Percentiles rank a stretch among this genome's conserved stretches.
phyloP scores from a whole-genome alignment of 2,113 vertebrate genomes.

The Halcyon senegalensis region DNA sequence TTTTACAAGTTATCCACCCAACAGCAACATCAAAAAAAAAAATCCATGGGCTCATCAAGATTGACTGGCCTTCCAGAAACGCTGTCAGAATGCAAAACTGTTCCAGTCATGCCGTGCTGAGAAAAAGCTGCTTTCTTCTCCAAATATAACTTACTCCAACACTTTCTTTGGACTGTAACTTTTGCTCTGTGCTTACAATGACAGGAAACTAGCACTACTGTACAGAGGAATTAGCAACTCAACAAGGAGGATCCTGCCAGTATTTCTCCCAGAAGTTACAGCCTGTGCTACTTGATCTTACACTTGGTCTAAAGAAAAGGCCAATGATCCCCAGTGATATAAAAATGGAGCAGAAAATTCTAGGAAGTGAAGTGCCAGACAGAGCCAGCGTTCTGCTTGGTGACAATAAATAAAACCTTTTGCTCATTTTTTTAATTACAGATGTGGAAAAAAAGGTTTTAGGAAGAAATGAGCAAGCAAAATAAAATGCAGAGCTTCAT shows the following conservation, averaged over 20 bases:
- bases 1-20: neutral
- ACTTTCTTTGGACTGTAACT: neutral
- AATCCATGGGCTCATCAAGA: neutral
- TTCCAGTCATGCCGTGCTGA: neutral
- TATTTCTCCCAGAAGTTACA: neutral
- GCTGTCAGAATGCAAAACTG: neutral
- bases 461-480: neutral
- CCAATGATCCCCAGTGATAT: neutral
- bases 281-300: neutral
- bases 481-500: neutral
- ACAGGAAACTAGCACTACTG: constrained; percentile 5
- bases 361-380: neutral
- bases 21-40: neutral
- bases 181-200: neutral
- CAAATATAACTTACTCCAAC: neutral
- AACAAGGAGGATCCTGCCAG: neutral
- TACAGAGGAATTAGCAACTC: constrained; percentile 28
- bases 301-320: neutral
- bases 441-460: neutral
- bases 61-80: neutral
- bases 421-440: neutral
- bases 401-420: neutral
- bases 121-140: neutral
- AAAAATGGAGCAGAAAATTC: neutral
- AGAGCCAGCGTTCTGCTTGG: neutral